Evolutionary conservation across 2,797 vertebrate species (phyloP).

Genomic region (Melanotaenia parkinsoni): DNA sequence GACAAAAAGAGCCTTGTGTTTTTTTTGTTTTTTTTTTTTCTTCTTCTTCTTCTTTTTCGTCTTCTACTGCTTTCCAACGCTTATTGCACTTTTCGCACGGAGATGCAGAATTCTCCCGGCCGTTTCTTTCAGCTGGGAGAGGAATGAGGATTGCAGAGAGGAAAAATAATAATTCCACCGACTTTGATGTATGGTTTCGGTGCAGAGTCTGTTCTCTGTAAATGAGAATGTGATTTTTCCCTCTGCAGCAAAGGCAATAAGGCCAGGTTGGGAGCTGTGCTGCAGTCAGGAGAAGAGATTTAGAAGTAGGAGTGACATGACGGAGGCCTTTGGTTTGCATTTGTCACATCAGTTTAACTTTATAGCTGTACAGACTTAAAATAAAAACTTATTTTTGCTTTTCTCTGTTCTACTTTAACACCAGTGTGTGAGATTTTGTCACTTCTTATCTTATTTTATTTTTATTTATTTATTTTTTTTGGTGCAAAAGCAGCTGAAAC

Average conservation of each 20-base stretch:
- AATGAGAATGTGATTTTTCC: slow-evolving; percentile 24
- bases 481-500: not conserved
- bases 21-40: not conserved
- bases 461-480: not conserved
- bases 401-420: not conserved
- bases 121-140: slow-evolving; percentile 47
- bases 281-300: slow-evolving; percentile 22
- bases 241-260: slow-evolving; percentile 30
- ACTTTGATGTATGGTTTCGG: slow-evolving; percentile 39
- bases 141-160: slow-evolving; percentile 39
- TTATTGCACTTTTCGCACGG: slow-evolving; percentile 57
- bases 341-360: slow-evolving; percentile 30
- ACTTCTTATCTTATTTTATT: too few relatives aligned
- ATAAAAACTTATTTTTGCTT: not conserved
- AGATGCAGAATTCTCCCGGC: slow-evolving; percentile 52
- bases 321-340: slow-evolving; percentile 47
- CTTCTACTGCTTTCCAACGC: slow-evolving; percentile 34
- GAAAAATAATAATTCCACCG: slow-evolving; percentile 15
- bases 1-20: slow-evolving; percentile 75
- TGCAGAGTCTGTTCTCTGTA: slow-evolving; percentile 33
- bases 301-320: slow-evolving; percentile 16
- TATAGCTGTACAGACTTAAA: slow-evolving; percentile 10
- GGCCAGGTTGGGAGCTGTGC: slow-evolving; percentile 27
- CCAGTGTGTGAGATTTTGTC: not conserved
- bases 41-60: slow-evolving; percentile 16